Base-by-base conservation (phyloP, 1,140 invertebrate species). In the Drosophila navojoa region DNA sequence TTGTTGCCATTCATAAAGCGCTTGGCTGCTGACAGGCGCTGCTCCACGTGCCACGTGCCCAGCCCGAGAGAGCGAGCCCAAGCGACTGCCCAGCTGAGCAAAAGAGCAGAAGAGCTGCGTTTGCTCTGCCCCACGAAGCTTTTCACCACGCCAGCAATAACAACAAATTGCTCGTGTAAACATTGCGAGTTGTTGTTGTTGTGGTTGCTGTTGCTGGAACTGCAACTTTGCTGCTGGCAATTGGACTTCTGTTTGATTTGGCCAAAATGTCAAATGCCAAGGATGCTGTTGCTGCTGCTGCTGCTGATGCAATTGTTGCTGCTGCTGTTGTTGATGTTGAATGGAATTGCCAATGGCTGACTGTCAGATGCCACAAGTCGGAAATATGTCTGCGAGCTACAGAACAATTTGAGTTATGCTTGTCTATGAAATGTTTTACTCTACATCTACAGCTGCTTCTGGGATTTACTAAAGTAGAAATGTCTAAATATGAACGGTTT, bases 211-310 rank as follows among this genome's bases (percentile, higher is more conserved):
- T 35, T 66, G 64, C 60, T 49, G 27, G 15, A 57, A 70, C 1
- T 57, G 66, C 64, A 69, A 60, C n/a, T 53, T 63, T 4, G 49
- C 22, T 22, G 35, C 11, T 63, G 44, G 45, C 27, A 32, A 60
- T 35, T 49, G 58, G 38, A 4, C 4, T 38, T 38, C 10, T 38
- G 35, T 38, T 71, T 70, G 53, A 47, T 45, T 59, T 44, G 40
- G 19, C 9, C 50, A 13, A 87, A 86, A 87, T 87, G 84, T 82
- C 82, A 87, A 87, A 82, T 89, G 82, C 76, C 79, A 87, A 89
- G 82, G 84, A 69, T 68, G 53, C 27, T 32, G 19, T 10, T 22
- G 60, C 22, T 45, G 27, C 10, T 67, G 64, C 57, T 15, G 40
- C 32, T 29, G 84, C 27, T 32, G 19, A 7, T 22, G 60, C 22